These are phyloP conservation scores for Chaetophractus vellerosus DNA, from an alignment of 2,797 vertebrate genomes.

Conservation along the genomic window DNA sequence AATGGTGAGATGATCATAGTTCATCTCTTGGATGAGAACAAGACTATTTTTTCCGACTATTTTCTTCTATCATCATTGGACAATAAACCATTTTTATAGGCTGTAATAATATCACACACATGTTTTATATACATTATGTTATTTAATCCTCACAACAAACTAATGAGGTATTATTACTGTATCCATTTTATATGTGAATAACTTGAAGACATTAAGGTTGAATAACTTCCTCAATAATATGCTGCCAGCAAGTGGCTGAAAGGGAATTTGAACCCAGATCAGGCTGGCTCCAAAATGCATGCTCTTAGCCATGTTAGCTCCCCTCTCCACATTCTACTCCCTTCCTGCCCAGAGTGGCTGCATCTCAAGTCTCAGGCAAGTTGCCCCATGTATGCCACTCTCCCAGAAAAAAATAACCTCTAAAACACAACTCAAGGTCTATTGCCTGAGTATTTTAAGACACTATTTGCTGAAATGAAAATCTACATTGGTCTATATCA, in stretches of 20 bases:
- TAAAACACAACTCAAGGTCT: not conserved
- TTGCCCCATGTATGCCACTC: not conserved
- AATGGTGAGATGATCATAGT: not conserved
- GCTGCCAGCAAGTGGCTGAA: not conserved
- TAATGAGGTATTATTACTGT: conserved; percentile 29
- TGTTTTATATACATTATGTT: conserved; percentile 34
- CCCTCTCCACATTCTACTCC: not conserved
- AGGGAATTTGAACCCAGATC: not conserved
- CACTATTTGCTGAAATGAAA: conserved; percentile 39
- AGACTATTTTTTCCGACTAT: not conserved
- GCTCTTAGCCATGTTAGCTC: not conserved
- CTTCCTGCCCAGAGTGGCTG: not conserved
- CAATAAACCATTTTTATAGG: conserved; percentile 69
- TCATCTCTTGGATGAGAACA: not conserved
- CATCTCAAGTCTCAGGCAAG: not conserved
- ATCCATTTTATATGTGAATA: conserved; percentile 31
- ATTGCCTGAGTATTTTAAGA: not conserved
- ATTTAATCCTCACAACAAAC: conserved; percentile 59
- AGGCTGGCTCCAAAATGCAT: not conserved
- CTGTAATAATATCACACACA: conserved; percentile 51
- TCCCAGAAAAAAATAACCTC: not conserved
- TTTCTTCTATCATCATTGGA: conserved; percentile 52
- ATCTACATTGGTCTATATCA: not conserved
- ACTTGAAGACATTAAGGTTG: conserved; percentile 61
- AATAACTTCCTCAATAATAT: not conserved